A percentile compares a stretch with the other conserved stretches of the same genome.
phyloP scores from a whole-genome alignment of 2,113 vertebrate genomes.

The Boulengeromyrus knoepffleri region DNA sequence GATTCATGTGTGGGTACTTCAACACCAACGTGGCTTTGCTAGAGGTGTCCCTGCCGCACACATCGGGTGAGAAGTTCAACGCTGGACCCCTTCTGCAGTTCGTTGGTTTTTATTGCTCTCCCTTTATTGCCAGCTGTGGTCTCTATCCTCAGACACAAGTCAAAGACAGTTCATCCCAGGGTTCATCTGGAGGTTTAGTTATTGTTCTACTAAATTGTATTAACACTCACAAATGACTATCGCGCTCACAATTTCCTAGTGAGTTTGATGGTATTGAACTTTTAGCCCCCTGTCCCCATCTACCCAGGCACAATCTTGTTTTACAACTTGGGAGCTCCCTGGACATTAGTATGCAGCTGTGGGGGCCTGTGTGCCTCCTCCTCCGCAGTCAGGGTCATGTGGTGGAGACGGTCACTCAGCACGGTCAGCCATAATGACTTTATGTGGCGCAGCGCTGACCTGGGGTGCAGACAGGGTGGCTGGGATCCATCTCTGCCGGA shows the following conservation, averaged over 20 bases:
- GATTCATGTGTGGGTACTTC: not conserved
- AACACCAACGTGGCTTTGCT: not conserved
- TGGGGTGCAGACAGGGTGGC: not conserved
- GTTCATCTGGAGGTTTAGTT: conserved; percentile 25
- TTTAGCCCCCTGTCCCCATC: not conserved
- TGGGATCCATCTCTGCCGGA: not conserved
- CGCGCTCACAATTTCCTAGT: conserved; percentile 3
- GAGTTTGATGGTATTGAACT: conserved; percentile 14
- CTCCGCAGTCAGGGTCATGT: not conserved
- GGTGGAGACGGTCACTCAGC: not conserved
- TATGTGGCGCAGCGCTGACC: not conserved
- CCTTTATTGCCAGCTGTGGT: conserved; percentile 23
- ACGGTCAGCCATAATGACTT: not conserved
- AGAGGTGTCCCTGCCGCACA: conserved; percentile 16
- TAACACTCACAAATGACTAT: conserved; percentile 20
- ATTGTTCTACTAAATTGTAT: conserved; percentile 24
- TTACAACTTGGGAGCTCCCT: conserved; percentile 12
- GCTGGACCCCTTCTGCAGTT: conserved; percentile 20
- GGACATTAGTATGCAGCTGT: not conserved
- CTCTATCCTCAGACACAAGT: conserved; percentile 23
- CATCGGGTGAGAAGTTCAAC: conserved; percentile 24
- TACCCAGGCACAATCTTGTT: conserved; percentile 1
- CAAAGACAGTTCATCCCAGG: conserved; percentile 25
- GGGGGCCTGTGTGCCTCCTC: not conserved
- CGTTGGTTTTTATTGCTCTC: conserved; percentile 20